Percentiles rank a stretch among this genome's conserved stretches.
These are phyloP conservation scores for Gadus macrocephalus DNA, from an alignment of 2,113 vertebrate species.

Conservation along the genomic window DNA sequence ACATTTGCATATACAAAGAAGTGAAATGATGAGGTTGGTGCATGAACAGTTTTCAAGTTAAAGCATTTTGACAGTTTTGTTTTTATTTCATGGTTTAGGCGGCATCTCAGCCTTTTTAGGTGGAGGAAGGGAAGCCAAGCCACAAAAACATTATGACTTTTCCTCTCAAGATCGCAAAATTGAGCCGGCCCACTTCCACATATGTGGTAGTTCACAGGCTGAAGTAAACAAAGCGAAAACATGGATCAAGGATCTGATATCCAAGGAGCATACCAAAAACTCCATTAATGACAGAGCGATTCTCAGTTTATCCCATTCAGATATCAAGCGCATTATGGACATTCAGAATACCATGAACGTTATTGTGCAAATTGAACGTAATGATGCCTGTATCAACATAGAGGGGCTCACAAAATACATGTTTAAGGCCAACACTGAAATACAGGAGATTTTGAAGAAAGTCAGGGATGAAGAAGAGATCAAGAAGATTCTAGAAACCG, in stretches of 20 bases:
- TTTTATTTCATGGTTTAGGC: background rate
- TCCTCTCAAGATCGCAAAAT: slow-evolving; percentile 49
- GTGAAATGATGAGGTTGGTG: background rate
- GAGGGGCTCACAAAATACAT: slow-evolving; percentile 76
- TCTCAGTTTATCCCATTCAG: slow-evolving; percentile 54
- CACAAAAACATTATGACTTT: slow-evolving; percentile 23
- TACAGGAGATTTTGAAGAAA: slow-evolving; percentile 71
- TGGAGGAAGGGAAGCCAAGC: slow-evolving; percentile 10
- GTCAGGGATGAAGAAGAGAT: slow-evolving; percentile 51
- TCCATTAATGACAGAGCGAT: slow-evolving; percentile 60
- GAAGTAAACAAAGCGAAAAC: slow-evolving; percentile 55
- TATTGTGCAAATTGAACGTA: slow-evolving; percentile 52
- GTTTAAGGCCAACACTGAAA: slow-evolving; percentile 42
- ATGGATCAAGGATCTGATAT: slow-evolving; percentile 67
- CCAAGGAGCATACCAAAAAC: slow-evolving; percentile 52
- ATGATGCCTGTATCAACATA: slow-evolving; percentile 42
- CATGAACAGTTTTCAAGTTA: too few relatives aligned
- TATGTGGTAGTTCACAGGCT: slow-evolving; percentile 71
- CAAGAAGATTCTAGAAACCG: slow-evolving; percentile 63
- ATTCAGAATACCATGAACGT: slow-evolving; percentile 71
- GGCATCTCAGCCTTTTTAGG: slow-evolving; percentile 9
- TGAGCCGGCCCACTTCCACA: slow-evolving; percentile 70
- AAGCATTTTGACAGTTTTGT: background rate
- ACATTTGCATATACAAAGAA: too few relatives aligned
- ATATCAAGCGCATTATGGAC: slow-evolving; percentile 59